phyloP scores from a whole-genome alignment of 2,888 invertebrate genomes.

The Lutraria lutraria region DNA sequence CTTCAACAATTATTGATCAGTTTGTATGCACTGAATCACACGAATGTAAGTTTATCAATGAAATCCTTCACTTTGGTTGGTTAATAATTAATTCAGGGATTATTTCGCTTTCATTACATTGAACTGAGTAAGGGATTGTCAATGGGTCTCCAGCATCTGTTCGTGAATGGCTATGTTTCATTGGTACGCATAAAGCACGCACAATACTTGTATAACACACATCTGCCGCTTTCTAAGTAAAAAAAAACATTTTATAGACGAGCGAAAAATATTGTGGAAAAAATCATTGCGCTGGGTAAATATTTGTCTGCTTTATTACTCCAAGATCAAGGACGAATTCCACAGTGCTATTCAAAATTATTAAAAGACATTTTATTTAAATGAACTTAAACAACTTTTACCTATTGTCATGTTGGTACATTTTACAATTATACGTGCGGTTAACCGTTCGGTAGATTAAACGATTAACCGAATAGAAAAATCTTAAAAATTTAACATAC shows the following conservation, averaged over 20 bases:
- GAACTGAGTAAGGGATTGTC: constrained; percentile 12
- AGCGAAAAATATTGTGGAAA: neutral
- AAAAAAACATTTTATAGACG: neutral
- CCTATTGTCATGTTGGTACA: too few relatives aligned
- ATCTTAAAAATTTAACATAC: too few relatives aligned
- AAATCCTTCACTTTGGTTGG: neutral
- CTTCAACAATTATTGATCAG: neutral
- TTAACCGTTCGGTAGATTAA: too few relatives aligned
- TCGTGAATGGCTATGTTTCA: neutral
- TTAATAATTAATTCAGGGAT: neutral
- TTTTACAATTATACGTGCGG: too few relatives aligned
- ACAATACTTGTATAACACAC: neutral
- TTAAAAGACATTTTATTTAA: too few relatives aligned
- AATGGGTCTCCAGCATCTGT: neutral
- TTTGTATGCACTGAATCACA: constrained; percentile 8
- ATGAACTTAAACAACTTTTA: too few relatives aligned
- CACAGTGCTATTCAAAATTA: too few relatives aligned
- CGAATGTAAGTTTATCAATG: neutral
- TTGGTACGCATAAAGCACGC: neutral
- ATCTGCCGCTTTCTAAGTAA: neutral
- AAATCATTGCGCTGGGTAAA: too few relatives aligned
- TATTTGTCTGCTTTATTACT: too few relatives aligned
- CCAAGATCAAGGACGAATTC: too few relatives aligned
- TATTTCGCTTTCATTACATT: constrained; percentile 13
- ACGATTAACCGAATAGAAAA: too few relatives aligned